Evolutionary conservation across 2,797 vertebrate genomes (phyloP).

Genomic region (Peromyscus attwateri): DNA sequence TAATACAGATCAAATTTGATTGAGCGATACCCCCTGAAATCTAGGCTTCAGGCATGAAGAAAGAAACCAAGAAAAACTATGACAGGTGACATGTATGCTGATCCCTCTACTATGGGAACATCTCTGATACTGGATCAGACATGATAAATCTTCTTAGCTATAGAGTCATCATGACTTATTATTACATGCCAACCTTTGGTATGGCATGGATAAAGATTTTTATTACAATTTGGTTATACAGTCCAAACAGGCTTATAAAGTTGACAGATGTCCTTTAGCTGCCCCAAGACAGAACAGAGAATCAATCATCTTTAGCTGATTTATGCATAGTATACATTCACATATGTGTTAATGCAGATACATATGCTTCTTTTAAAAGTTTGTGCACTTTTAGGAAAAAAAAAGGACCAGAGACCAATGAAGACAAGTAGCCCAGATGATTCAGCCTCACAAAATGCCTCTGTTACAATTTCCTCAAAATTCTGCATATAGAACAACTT

Average conservation of each 20-base stretch:
- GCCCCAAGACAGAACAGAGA: no score
- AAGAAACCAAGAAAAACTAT: not conserved
- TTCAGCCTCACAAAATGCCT: not conserved
- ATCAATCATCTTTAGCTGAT: not conserved
- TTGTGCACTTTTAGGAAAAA: not conserved
- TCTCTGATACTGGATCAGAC: not conserved
- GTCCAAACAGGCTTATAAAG: not conserved
- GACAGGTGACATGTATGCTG: not conserved
- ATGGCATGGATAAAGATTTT: not conserved
- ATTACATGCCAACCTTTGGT: not conserved
- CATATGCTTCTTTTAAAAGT: not conserved
- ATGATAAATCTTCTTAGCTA: not conserved
- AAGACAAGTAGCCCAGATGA: not conserved
- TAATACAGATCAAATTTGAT: not conserved
- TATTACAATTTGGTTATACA: not conserved
- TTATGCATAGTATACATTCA: not conserved
- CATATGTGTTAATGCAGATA: not conserved
- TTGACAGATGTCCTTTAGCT: not conserved
- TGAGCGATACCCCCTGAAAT: not conserved
- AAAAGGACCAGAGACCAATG: not conserved
- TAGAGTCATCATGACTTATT: not conserved
- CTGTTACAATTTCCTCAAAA: not conserved
- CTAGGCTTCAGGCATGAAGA: not conserved
- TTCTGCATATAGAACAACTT: not conserved
- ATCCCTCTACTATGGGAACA: not conserved